A percentile compares a stretch with the other conserved stretches of the same genome.
phyloP scores from a whole-genome alignment of 2,113 vertebrate genomes.

The Polypterus bichir region DNA sequence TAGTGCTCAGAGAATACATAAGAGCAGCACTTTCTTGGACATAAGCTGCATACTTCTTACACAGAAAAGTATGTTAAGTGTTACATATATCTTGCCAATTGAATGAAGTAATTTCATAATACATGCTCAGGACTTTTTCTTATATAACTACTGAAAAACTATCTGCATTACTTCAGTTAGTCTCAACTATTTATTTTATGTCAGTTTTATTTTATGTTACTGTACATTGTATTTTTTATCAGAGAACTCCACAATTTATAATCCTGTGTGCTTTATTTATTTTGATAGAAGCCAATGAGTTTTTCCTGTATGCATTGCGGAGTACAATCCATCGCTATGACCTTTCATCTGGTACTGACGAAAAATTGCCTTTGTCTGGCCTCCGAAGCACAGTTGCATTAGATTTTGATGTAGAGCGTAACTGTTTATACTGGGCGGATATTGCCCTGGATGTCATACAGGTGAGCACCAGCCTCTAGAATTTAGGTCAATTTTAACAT shows the following conservation, averaged over 20 bases:
- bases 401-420: slow-evolving; percentile 87
- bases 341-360: slow-evolving; percentile 69
- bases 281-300: slow-evolving; percentile 83
- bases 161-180: no score
- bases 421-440: slow-evolving; percentile 95
- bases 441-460: slow-evolving; percentile 82
- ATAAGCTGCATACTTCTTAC: no score
- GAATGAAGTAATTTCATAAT: no score
- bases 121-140: no score
- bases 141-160: no score
- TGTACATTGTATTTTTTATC: neutral
- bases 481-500: no score
- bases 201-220: neutral
- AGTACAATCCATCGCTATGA: slow-evolving; percentile 89
- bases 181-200: no score
- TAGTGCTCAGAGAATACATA: no score
- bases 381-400: slow-evolving; percentile 77
- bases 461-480: slow-evolving; percentile 34
- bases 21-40: no score
- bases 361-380: slow-evolving; percentile 74
- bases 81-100: no score
- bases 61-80: no score
- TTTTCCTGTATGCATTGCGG: slow-evolving; percentile 82
- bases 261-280: slow-evolving; percentile 11
- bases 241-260: neutral